phyloP scores from a whole-genome alignment of 2,797 vertebrate species.

The Rhinichthys osculus region DNA sequence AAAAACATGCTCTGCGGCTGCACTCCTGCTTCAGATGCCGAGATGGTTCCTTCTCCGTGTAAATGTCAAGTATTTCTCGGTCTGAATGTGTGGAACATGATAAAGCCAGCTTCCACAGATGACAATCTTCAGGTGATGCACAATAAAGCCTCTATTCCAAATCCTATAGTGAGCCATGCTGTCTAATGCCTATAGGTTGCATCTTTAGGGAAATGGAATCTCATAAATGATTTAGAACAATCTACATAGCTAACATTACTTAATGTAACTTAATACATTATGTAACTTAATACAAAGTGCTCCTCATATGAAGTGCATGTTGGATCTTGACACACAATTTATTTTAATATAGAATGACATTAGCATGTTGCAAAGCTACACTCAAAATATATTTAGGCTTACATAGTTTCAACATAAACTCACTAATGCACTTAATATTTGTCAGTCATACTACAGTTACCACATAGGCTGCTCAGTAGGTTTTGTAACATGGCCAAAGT shows the following conservation, averaged over 20 bases:
- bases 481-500: neutral
- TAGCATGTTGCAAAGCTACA: neutral
- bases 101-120: constrained; percentile 4
- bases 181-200: neutral
- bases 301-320: neutral
- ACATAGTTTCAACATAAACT: neutral
- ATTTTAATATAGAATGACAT: neutral
- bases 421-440: neutral
- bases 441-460: neutral
- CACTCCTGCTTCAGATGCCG: constrained; percentile 1
- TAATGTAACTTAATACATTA: too few species aligned
- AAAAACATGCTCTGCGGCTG: neutral
- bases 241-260: neutral
- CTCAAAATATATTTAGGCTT: neutral
- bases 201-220: neutral
- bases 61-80: constrained; percentile 24
- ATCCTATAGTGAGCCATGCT: neutral
- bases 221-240: neutral
- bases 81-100: constrained; percentile 8
- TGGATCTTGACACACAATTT: neutral
- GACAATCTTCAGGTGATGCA: constrained; percentile 10
- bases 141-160: neutral
- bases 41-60: constrained; percentile 5
- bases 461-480: neutral
- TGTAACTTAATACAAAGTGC: neutral